Evolutionary conservation across 2,113 vertebrate species (phyloP).

Genomic region (Accipiter cooperii): DNA sequence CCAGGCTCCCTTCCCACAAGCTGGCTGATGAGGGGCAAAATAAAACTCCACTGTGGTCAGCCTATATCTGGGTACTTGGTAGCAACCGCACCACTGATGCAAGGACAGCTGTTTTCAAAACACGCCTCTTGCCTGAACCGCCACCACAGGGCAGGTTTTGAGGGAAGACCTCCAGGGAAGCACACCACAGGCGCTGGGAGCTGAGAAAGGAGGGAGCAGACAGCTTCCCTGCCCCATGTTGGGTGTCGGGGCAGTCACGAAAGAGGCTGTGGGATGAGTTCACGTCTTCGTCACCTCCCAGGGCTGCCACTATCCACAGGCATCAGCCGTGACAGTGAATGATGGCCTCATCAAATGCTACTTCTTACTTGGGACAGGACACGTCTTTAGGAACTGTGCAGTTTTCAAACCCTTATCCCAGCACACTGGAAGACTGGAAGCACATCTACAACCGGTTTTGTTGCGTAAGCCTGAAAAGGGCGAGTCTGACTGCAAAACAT

Average conservation of each 20-base stretch:
- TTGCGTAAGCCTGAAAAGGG: neutral
- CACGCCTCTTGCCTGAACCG: neutral
- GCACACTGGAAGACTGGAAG: neutral
- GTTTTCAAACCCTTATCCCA: neutral
- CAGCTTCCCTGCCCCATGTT: accelerated
- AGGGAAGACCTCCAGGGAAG: neutral
- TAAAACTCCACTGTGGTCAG: neutral
- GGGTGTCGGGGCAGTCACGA: neutral
- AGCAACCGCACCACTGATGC: neutral
- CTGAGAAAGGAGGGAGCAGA: neutral
- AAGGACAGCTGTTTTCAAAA: neutral
- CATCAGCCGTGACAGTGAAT: neutral
- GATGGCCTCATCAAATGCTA: neutral
- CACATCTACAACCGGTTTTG: neutral
- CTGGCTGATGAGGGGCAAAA: neutral
- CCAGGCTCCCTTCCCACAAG: neutral
- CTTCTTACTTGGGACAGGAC: neutral
- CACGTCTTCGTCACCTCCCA: neutral
- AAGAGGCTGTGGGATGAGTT: neutral
- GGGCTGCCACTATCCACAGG: neutral
- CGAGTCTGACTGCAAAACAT: neutral
- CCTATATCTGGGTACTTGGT: neutral
- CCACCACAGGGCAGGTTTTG: accelerated
- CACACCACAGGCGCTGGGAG: neutral
- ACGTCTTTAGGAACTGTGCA: neutral